Conservation (phyloP, 2,888 invertebrate species). For the Aphidius colemani region DNA sequence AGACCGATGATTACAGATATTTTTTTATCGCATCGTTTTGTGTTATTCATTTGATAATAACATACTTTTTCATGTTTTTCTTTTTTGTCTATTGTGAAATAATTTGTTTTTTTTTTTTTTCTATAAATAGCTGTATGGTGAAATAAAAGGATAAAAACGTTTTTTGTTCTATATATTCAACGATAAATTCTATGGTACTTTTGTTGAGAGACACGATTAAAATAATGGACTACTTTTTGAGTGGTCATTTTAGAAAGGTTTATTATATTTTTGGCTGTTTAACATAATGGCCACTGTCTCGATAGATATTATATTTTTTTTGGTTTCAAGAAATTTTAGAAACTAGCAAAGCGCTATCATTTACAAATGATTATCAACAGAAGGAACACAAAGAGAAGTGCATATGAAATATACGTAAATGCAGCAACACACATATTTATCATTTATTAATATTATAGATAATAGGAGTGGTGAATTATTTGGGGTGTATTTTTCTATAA, state of each 20-base stretch:
- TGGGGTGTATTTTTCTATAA: constrained; percentile 46
- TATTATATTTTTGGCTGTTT: constrained; percentile 51
- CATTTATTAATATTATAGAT: too few relatives aligned
- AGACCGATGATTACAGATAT: too few relatives aligned
- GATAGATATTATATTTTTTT: neutral
- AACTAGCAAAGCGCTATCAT: neutral
- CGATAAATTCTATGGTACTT: neutral
- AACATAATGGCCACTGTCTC: constrained; percentile 52
- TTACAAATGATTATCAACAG: neutral
- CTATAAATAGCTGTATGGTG: neutral
- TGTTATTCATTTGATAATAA: neutral
- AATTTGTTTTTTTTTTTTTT: too few relatives aligned
- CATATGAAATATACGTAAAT: neutral
- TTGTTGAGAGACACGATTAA: constrained; percentile 46
- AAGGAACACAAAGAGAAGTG: constrained; percentile 5
- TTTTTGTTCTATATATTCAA: neutral
- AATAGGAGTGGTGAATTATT: constrained; percentile 9
- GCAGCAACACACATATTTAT: too few relatives aligned
- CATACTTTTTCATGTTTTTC: neutral
- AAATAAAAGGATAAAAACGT: neutral
- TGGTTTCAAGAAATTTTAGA: neutral
- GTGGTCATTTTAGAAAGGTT: constrained; percentile 24
- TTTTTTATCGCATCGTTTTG: too few relatives aligned
- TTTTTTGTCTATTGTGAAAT: too few relatives aligned
- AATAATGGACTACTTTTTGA: constrained; percentile 42